A percentile compares a stretch with the other conserved stretches of the same genome.
These are phyloP conservation scores for Numida meleagris DNA, from an alignment of 2,113 vertebrate species.

Conservation along the genomic window DNA sequence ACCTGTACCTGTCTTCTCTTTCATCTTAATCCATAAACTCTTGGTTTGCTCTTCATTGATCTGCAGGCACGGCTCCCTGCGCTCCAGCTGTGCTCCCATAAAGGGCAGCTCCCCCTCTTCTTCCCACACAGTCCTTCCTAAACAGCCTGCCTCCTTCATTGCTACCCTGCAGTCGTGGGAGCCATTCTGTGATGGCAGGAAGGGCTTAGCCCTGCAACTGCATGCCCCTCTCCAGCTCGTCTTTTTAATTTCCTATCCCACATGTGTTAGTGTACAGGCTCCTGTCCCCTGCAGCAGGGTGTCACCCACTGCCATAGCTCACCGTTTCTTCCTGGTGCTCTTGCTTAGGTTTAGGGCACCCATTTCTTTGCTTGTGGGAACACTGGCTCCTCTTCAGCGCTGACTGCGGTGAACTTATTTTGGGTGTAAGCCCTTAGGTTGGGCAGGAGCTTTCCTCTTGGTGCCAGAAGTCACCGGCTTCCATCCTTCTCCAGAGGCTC, in stretches of 20 bases:
- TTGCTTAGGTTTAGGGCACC: background rate
- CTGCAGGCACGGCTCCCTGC: background rate
- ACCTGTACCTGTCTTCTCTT: background rate
- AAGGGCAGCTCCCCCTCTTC: background rate
- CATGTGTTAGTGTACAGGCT: background rate
- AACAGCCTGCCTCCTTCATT: background rate
- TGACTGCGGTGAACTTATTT: background rate
- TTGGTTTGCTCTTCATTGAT: background rate
- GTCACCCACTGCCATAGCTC: background rate
- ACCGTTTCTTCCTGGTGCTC: background rate
- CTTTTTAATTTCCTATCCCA: background rate
- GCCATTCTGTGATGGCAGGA: background rate
- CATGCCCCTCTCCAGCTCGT: background rate
- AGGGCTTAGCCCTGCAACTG: background rate
- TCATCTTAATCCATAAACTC: background rate
- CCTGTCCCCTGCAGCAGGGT: background rate
- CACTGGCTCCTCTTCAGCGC: background rate
- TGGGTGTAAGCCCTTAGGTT: background rate
- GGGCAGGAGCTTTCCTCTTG: background rate
- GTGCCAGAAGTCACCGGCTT: background rate
- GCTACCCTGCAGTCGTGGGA: background rate
- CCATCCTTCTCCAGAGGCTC: background rate
- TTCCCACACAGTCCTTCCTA: background rate
- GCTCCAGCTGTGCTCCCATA: background rate
- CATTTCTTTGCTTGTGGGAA: background rate